A percentile compares a stretch with the other conserved stretches of the same genome.
These are phyloP conservation scores for Agrochola litura DNA, from an alignment of 2,888 invertebrate genomes.

Conservation along the genomic window DNA sequence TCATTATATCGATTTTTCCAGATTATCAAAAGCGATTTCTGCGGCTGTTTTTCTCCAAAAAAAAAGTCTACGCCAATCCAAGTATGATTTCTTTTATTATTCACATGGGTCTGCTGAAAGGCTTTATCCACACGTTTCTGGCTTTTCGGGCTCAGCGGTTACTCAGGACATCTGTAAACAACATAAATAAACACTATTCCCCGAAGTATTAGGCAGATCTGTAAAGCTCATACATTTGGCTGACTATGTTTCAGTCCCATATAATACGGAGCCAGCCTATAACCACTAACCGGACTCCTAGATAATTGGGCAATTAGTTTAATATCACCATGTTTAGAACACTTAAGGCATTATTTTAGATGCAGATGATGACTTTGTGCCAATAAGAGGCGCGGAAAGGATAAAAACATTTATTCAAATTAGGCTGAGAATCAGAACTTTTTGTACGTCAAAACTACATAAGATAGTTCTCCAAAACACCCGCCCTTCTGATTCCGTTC, in stretches of 20 bases:
- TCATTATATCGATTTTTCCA: neutral
- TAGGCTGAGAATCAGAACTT: neutral
- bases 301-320: neutral
- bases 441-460: too few relatives aligned
- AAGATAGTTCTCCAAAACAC: too few relatives aligned
- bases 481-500: neutral
- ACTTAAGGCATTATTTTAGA: too few relatives aligned
- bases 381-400: neutral
- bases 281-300: neutral
- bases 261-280: too few relatives aligned
- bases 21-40: neutral
- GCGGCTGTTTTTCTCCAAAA: conserved; percentile 1
- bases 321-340: neutral
- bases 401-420: neutral
- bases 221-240: neutral
- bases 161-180: neutral
- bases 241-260: neutral
- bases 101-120: neutral
- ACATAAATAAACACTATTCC: neutral
- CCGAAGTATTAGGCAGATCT: too few relatives aligned
- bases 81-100: conserved; percentile 26
- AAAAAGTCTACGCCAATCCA: neutral
- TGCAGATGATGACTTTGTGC: neutral
- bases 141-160: neutral
- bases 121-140: neutral